phyloP scores from a whole-genome alignment of 2,797 vertebrate species.

The Chelon auratus region DNA sequence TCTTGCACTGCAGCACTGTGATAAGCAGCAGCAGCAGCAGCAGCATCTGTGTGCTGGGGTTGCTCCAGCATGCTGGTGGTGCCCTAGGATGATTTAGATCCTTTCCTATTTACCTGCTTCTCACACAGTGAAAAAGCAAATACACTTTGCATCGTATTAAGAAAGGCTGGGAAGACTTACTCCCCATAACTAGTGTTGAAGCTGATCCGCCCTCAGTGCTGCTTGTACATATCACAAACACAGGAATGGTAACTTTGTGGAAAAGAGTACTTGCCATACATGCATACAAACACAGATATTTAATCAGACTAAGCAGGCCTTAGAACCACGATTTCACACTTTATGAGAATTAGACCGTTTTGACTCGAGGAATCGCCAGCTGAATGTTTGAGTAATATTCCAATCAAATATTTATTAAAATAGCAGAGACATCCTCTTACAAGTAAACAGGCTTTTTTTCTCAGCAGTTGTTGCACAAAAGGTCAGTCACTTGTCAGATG shows the following conservation, averaged over 20 bases:
- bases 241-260: background rate
- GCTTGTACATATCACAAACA: background rate
- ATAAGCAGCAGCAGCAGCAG: slow-evolving; percentile 72
- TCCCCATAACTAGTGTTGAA: slow-evolving; percentile 25
- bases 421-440: background rate
- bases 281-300: slow-evolving; percentile 28
- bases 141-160: slow-evolving; percentile 21
- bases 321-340: background rate
- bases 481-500: slow-evolving; percentile 38
- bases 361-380: slow-evolving; percentile 22
- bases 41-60: slow-evolving; percentile 56
- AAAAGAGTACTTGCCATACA: slow-evolving; percentile 13
- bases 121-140: slow-evolving; percentile 32
- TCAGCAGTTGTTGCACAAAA: slow-evolving; percentile 27
- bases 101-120: slow-evolving; percentile 67
- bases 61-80: slow-evolving; percentile 53
- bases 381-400: slow-evolving; percentile 37
- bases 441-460: slow-evolving; percentile 37
- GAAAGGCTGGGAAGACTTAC: slow-evolving; percentile 19
- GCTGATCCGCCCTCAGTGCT: background rate
- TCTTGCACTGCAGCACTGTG: slow-evolving; percentile 73
- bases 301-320: slow-evolving; percentile 1
- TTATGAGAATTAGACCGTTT: slow-evolving; percentile 34
- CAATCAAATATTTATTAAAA: slow-evolving; percentile 35
- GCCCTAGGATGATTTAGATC: slow-evolving; percentile 73